phyloP scores from a whole-genome alignment of 2,888 invertebrate genomes.

The Dynastes hyllus region DNA sequence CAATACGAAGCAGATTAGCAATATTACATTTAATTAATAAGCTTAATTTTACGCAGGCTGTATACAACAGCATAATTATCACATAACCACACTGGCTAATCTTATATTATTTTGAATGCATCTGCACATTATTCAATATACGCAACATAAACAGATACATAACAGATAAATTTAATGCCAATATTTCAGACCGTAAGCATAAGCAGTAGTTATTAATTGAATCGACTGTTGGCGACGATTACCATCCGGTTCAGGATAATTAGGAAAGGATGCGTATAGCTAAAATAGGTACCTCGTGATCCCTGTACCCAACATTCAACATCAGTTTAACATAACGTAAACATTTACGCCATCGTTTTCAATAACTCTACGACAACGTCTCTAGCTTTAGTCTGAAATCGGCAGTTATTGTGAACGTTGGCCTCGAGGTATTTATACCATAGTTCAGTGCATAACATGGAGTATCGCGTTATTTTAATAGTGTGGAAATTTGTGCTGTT shows the following conservation, averaged over 20 bases:
- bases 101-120: background rate
- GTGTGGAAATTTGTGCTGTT: slow-evolving; percentile 38
- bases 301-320: slow-evolving; percentile 39
- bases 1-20: too few species aligned
- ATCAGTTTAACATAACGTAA: slow-evolving; percentile 52
- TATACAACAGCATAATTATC: background rate
- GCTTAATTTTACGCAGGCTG: background rate
- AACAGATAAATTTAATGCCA: slow-evolving; percentile 1
- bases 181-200: background rate
- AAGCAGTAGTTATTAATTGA: background rate
- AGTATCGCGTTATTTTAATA: slow-evolving; percentile 36
- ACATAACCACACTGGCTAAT: background rate
- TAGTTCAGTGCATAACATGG: slow-evolving; percentile 36
- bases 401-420: slow-evolving; percentile 51
- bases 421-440: slow-evolving; percentile 46
- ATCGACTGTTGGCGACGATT: background rate
- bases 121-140: slow-evolving; percentile 9
- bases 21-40: too few species aligned
- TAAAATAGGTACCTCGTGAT: slow-evolving; percentile 35
- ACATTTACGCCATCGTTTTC: slow-evolving; percentile 51
- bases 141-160: background rate
- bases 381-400: slow-evolving; percentile 51
- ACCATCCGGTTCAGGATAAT: slow-evolving; percentile 35
- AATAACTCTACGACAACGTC: slow-evolving; percentile 46
- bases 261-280: slow-evolving; percentile 26